These are phyloP conservation scores for Bombyx mori DNA, from an alignment of 1,140 invertebrate species.

Conservation along the genomic window DNA sequence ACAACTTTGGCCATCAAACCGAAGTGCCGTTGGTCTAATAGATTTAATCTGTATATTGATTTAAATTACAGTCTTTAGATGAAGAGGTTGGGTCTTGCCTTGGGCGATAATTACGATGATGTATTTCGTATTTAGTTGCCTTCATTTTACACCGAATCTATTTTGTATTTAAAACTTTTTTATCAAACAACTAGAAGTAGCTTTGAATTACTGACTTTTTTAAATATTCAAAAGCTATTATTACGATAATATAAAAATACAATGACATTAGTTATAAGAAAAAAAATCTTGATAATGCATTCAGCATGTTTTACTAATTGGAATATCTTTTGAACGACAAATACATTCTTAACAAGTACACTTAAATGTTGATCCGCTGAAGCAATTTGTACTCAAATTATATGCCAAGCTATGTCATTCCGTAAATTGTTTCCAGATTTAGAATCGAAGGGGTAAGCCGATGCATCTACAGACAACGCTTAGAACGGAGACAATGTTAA, in stretches of 20 bases:
- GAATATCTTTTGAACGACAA: constrained; percentile 32
- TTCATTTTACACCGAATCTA: no score
- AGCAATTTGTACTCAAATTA: constrained; percentile 56
- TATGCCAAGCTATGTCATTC: constrained; percentile 51
- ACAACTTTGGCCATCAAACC: no score
- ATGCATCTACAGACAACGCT: constrained; percentile 18
- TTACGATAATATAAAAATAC: no score
- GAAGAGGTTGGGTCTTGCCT: constrained; percentile 9
- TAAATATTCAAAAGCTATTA: no score
- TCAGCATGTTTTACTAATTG: no score
- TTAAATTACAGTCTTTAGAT: constrained; percentile 17
- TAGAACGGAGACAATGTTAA: constrained; percentile 33
- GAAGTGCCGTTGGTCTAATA: no score
- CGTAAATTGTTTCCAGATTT: constrained; percentile 61
- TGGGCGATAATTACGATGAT: constrained; percentile 3
- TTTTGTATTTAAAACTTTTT: no score
- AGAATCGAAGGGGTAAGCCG: constrained; percentile 44
- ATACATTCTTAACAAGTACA: constrained; percentile 24
- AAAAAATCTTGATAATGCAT: no score
- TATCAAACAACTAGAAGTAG: no score
- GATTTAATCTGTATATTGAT: constrained; percentile 14
- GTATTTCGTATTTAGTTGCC: no score
- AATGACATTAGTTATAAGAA: no score
- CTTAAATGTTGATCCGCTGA: constrained; percentile 44
- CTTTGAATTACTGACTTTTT: no score